These are phyloP conservation scores for Scomber colias DNA, from an alignment of 2,113 vertebrate genomes.

Conservation along the genomic window DNA sequence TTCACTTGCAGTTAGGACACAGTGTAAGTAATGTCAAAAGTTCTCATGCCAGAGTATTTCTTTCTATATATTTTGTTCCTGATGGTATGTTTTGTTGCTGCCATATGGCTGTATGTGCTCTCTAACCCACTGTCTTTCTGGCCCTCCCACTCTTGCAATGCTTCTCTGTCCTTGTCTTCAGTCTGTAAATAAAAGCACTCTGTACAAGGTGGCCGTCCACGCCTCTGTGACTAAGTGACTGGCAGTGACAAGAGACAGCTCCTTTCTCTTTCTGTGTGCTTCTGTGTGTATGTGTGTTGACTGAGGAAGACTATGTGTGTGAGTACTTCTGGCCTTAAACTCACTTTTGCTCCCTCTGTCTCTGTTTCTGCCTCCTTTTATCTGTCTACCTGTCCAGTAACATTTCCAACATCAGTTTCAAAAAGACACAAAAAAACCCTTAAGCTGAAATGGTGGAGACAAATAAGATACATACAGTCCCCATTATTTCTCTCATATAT, in stretches of 20 bases:
- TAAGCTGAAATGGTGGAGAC: slow-evolving; percentile 32
- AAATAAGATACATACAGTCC: slow-evolving; percentile 38
- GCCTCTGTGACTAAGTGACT: slow-evolving; percentile 70
- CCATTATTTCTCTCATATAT: slow-evolving; percentile 60
- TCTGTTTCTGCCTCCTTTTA: slow-evolving; percentile 63
- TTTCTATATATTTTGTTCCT: slow-evolving; percentile 4
- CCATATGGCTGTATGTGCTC: slow-evolving; percentile 24
- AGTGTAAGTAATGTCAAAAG: neutral
- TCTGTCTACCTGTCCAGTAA: slow-evolving; percentile 55
- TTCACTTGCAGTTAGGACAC: no score
- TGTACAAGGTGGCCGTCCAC: slow-evolving; percentile 61
- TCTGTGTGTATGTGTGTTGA: slow-evolving; percentile 12
- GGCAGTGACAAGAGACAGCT: slow-evolving; percentile 65
- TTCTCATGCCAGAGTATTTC: neutral
- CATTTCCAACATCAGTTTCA: slow-evolving; percentile 21
- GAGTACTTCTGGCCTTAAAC: slow-evolving; percentile 47
- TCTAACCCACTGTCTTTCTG: neutral
- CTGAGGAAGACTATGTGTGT: slow-evolving; percentile 46
- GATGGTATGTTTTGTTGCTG: slow-evolving; percentile 4
- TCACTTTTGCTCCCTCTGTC: slow-evolving; percentile 61
- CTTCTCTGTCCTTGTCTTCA: slow-evolving; percentile 44
- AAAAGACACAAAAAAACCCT: slow-evolving; percentile 3
- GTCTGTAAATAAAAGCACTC: slow-evolving; percentile 44
- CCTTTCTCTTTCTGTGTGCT: slow-evolving; percentile 28
- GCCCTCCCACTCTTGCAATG: slow-evolving; percentile 5